Conservation (phyloP, 2,888 invertebrate genomes). For the Axea sp. region DNA sequence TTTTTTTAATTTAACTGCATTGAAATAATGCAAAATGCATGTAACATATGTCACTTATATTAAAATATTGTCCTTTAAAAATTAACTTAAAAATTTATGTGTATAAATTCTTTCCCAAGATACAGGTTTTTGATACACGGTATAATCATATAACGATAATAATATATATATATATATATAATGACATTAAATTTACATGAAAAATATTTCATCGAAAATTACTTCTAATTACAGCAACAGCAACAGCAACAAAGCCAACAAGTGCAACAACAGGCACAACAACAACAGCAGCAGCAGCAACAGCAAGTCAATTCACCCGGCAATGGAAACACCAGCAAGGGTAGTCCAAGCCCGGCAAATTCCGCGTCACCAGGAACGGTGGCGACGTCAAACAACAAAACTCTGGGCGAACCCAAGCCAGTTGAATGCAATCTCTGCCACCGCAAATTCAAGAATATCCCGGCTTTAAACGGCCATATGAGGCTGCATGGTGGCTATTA, state of each 20-base stretch:
- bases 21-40: no score
- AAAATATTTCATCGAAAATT: no score
- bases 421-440: slow-evolving; percentile 97
- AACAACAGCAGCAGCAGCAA: slow-evolving; percentile 71
- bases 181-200: no score
- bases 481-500: slow-evolving; percentile 98
- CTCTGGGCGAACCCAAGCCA: slow-evolving; percentile 87
- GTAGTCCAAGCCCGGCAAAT: slow-evolving; percentile 74
- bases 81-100: no score
- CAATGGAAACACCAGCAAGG: slow-evolving; percentile 73
- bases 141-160: no score
- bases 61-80: no score
- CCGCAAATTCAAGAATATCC: slow-evolving; percentile 97
- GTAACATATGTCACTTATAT: no score
- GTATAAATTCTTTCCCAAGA: no score
- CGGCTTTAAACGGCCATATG: slow-evolving; percentile 99
- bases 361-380: slow-evolving; percentile 75
- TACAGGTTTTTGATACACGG: no score
- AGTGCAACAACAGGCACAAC: slow-evolving; percentile 71
- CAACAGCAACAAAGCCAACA: slow-evolving; percentile 65
- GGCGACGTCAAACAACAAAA: slow-evolving; percentile 74
- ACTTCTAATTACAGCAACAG: slow-evolving; percentile 54
- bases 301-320: slow-evolving; percentile 75
- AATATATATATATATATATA: no score
- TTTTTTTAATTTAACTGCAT: no score